phyloP scores from a whole-genome alignment of 2,888 invertebrate genomes.

The Eugnorisma glareosa region DNA sequence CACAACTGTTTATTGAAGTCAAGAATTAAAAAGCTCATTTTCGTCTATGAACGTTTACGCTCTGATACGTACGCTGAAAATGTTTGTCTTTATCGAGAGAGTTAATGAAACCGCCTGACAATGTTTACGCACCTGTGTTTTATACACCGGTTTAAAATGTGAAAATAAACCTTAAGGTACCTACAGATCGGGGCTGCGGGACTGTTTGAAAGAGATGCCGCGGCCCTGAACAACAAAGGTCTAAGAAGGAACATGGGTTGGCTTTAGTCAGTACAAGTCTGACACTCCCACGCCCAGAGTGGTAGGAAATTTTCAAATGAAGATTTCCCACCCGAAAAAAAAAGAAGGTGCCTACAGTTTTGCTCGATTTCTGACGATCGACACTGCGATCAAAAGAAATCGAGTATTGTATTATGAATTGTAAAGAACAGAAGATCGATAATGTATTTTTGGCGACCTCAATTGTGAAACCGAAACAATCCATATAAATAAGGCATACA shows the following conservation, averaged over 20 bases:
- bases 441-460: not conserved
- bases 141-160: constrained; percentile 4
- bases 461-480: not conserved
- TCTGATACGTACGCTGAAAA: not conserved
- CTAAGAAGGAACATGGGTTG: too few species aligned
- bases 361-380: not conserved
- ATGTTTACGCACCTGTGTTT: constrained; percentile 8
- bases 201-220: too few species aligned
- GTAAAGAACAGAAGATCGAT: not conserved
- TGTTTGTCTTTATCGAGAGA: constrained; percentile 16
- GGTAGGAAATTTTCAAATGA: too few species aligned
- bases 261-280: too few species aligned
- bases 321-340: too few species aligned
- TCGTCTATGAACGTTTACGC: not conserved
- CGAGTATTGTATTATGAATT: not conserved
- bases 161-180: not conserved
- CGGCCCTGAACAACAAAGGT: too few species aligned
- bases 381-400: not conserved
- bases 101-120: constrained; percentile 37
- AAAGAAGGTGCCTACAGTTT: not conserved
- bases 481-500: not conserved
- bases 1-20: not conserved
- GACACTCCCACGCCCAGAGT: too few species aligned
- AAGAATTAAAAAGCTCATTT: constrained; percentile 22
- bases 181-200: too few species aligned